phyloP scores from a whole-genome alignment of 2,113 vertebrate species.

The Synchiropus splendidus region DNA sequence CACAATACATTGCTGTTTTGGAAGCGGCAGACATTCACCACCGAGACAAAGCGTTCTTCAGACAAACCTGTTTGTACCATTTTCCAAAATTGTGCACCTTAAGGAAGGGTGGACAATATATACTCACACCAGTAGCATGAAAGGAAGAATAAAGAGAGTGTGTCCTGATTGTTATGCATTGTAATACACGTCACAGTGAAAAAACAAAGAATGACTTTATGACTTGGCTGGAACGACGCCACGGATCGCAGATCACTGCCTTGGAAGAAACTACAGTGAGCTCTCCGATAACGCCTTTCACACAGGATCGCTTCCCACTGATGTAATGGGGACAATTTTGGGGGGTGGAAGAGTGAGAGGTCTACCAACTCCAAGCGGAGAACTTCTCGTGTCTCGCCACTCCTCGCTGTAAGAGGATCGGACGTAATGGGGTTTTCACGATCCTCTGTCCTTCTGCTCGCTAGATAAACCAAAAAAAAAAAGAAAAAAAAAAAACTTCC shows the following conservation, averaged over 20 bases:
- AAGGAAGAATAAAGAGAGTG: conserved; percentile 3
- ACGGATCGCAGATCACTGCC: conserved; percentile 17
- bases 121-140: neutral
- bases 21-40: conserved; percentile 14
- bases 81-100: conserved; percentile 13
- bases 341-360: conserved; percentile 34
- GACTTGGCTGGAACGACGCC: conserved; percentile 12
- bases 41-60: conserved; percentile 23
- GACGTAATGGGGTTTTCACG: conserved; percentile 57
- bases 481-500: conserved; percentile 48
- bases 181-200: conserved; percentile 8
- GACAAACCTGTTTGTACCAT: conserved; percentile 31
- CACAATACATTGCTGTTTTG: conserved; percentile 13
- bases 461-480: conserved; percentile 38
- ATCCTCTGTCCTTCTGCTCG: conserved; percentile 34
- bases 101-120: conserved; percentile 10
- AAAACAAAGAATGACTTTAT: conserved; percentile 6
- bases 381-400: conserved; percentile 42
- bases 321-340: conserved; percentile 29
- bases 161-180: neutral
- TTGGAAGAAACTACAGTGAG: conserved; percentile 24
- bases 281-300: conserved; percentile 19
- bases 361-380: conserved; percentile 30
- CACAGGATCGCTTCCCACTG: conserved; percentile 13
- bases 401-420: conserved; percentile 58